These are phyloP conservation scores for Stegana nigrithorax DNA, from an alignment of 2,888 invertebrate species.

Conservation along the genomic window DNA sequence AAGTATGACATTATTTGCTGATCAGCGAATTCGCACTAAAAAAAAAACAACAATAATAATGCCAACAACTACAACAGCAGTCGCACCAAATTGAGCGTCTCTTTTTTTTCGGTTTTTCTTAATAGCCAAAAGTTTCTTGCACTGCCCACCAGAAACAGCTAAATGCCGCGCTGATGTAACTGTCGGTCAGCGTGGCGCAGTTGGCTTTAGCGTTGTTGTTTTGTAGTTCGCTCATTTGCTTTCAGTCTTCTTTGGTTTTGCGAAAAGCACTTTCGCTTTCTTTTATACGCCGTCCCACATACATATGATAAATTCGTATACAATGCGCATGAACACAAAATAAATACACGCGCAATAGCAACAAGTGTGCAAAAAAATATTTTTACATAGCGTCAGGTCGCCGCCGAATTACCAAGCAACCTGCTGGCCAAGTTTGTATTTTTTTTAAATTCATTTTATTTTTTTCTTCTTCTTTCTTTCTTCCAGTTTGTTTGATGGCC, in stretches of 20 bases:
- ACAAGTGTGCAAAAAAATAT: slow-evolving; percentile 9
- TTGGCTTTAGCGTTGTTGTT: slow-evolving; percentile 1
- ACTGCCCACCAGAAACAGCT: slow-evolving; percentile 57
- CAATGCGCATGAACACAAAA: background rate
- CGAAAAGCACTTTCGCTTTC: slow-evolving; percentile 56
- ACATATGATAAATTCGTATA: background rate
- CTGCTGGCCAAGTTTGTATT: slow-evolving; percentile 27
- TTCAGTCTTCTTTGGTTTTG: slow-evolving; percentile 24
- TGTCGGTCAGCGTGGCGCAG: slow-evolving; percentile 30
- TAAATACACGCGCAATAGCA: background rate
- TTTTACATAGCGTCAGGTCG: background rate
- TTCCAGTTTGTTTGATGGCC: no score
- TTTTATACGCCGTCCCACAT: slow-evolving; percentile 21
- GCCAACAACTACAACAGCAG: no score
- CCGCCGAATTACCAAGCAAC: slow-evolving; percentile 23
- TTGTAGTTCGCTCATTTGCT: background rate
- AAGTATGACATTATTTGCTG: no score
- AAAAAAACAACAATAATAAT: no score
- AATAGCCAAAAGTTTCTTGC: slow-evolving; percentile 53
- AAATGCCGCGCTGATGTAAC: slow-evolving; percentile 17
- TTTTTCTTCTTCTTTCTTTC: no score
- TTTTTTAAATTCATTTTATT: no score
- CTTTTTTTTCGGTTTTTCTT: no score
- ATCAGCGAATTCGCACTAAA: no score
- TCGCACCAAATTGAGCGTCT: no score